phyloP scores from a whole-genome alignment of 2,888 invertebrate species.

The Drosophila neotestacea region DNA sequence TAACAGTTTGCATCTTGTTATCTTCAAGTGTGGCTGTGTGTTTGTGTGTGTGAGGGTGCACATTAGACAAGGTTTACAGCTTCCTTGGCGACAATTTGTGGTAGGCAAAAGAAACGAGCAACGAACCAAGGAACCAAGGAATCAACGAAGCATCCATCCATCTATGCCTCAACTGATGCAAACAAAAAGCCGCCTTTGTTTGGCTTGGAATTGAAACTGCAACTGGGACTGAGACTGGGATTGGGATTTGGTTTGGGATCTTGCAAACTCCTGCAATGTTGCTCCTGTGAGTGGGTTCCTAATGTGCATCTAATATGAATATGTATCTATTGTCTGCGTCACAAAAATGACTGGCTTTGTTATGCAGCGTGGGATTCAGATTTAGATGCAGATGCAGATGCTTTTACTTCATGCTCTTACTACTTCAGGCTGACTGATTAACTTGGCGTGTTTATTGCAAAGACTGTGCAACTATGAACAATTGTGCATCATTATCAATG shows the following conservation, averaged over 20 bases:
- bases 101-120: constrained; percentile 52
- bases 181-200: constrained; percentile 76
- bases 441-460: constrained; percentile 17
- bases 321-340: constrained; percentile 67
- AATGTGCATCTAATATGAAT: constrained; percentile 83
- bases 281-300: constrained; percentile 79
- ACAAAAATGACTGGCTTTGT: constrained; percentile 65
- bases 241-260: constrained; percentile 27
- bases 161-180: constrained; percentile 51
- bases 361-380: constrained; percentile 61
- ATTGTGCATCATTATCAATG: constrained; percentile 54
- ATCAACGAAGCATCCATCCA: constrained; percentile 35
- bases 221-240: neutral
- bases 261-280: constrained; percentile 59
- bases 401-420: neutral
- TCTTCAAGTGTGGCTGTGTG: constrained; percentile 47
- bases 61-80: constrained; percentile 58
- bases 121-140: constrained; percentile 24
- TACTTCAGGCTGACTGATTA: constrained; percentile 7
- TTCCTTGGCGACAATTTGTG: constrained; percentile 77
- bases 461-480: constrained; percentile 24
- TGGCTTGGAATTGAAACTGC: constrained; percentile 15
- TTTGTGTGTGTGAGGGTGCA: constrained; percentile 57
- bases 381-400: neutral
- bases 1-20: constrained; percentile 78